Conservation (phyloP, 1,140 invertebrate species). For the Aphis craccivora region DNA sequence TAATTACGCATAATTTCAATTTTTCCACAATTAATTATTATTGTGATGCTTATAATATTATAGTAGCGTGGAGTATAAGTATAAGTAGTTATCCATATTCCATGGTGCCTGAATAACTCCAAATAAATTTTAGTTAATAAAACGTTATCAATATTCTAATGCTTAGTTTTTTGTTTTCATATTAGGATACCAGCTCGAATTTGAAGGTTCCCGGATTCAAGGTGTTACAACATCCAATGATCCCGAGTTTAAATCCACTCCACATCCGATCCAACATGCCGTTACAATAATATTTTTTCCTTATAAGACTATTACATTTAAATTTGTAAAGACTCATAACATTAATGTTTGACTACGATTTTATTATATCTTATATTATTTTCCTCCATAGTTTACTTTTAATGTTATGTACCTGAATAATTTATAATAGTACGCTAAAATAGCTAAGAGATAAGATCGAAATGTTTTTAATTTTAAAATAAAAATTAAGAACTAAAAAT, state of each 20-base stretch:
- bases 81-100: background rate
- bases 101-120: background rate
- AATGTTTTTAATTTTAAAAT: background rate
- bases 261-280: background rate
- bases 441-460: background rate
- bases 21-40: background rate
- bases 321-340: background rate
- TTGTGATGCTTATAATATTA: background rate
- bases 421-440: no score
- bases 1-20: background rate
- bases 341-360: background rate
- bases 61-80: background rate
- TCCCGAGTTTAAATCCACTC: constrained; percentile 35
- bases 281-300: background rate
- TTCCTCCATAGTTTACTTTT: background rate
- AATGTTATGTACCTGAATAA: background rate
- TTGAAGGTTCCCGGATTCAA: background rate
- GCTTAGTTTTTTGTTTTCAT: constrained; percentile 11
- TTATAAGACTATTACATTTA: background rate
- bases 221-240: constrained; percentile 26
- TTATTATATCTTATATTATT: background rate
- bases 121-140: background rate
- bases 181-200: background rate
- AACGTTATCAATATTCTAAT: background rate
- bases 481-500: background rate